phyloP scores from a whole-genome alignment of 2,113 vertebrate genomes.

The Sclerurus mexicanus region DNA sequence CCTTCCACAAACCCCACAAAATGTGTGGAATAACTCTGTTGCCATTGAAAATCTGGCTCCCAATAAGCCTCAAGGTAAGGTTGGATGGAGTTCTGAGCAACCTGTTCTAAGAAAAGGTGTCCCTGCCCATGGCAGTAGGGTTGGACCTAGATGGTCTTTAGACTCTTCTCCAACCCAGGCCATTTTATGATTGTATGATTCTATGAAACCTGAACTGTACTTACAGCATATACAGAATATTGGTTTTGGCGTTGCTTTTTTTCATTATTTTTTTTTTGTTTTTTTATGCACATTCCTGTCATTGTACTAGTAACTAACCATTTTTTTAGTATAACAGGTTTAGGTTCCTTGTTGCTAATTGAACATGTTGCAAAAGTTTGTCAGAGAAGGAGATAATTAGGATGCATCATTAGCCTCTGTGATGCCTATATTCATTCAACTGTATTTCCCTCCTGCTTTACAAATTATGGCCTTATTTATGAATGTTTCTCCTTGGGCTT shows the following conservation, averaged over 20 bases:
- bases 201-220: not conserved
- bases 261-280: too few relatives aligned
- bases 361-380: not conserved
- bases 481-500: not conserved
- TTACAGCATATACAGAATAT: not conserved
- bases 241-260: not conserved
- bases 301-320: not conserved
- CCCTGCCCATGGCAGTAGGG: not conserved
- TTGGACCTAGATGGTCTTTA: not conserved
- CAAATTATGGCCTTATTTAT: not conserved
- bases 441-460: not conserved
- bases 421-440: not conserved
- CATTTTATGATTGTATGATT: not conserved
- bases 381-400: not conserved
- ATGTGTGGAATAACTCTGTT: not conserved
- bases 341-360: not conserved
- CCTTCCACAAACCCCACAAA: not conserved
- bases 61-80: not conserved
- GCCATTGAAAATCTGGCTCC: not conserved
- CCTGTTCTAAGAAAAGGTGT: not conserved
- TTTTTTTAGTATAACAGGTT: not conserved
- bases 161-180: not conserved
- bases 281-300: accelerated
- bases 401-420: not conserved
- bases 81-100: accelerated